Evolutionary conservation across 2,797 vertebrate species (phyloP).

Genomic region (Sciurus carolinensis): DNA sequence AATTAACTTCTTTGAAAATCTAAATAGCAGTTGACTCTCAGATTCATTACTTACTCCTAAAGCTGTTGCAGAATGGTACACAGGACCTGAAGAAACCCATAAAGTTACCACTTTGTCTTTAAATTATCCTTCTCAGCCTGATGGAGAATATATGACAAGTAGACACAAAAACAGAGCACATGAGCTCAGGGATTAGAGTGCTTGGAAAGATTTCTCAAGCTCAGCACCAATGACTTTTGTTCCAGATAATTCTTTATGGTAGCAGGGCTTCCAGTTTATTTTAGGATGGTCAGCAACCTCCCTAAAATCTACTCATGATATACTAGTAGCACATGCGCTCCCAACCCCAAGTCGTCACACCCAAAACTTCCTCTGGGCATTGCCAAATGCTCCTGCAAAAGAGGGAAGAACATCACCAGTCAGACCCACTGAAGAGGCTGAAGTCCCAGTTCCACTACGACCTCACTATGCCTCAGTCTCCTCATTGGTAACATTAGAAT

Average conservation of each 20-base stretch:
- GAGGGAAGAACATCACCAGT: too few relatives aligned
- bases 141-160: background rate
- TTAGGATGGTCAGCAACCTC: background rate
- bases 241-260: background rate
- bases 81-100: background rate
- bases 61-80: background rate
- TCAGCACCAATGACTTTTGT: background rate
- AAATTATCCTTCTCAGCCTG: background rate
- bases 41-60: background rate
- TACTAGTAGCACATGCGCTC: background rate
- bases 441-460: background rate
- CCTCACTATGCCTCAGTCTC: background rate
- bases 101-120: background rate
- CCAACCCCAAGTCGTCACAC: too few relatives aligned
- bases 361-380: background rate
- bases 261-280: background rate
- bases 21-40: background rate
- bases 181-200: background rate
- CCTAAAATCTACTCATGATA: background rate
- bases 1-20: conserved; percentile 21
- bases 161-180: background rate
- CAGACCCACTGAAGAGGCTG: background rate
- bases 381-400: background rate
- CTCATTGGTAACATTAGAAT: background rate
- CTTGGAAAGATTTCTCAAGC: background rate